Conservation (phyloP, 2,888 invertebrate species). For the Drosophila peninsularis region DNA sequence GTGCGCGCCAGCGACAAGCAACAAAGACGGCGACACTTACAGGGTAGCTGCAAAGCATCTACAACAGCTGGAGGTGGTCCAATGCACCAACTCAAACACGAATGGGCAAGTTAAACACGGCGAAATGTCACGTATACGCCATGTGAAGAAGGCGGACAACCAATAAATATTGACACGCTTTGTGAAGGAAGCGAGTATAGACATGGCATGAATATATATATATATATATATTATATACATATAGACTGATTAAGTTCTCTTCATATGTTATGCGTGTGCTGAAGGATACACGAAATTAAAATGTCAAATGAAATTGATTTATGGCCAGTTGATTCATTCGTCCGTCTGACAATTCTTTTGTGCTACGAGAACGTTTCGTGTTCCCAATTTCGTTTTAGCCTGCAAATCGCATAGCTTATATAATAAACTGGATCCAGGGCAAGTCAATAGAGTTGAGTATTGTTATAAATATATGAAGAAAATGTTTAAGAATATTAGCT, state of each 20-base stretch:
- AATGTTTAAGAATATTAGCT: too few species aligned
- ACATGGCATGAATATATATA: neutral
- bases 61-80: neutral
- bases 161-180: constrained; percentile 16
- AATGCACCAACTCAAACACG: constrained; percentile 16
- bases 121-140: constrained; percentile 57
- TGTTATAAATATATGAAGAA: neutral
- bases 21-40: neutral
- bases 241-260: neutral
- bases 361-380: constrained; percentile 21
- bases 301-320: constrained; percentile 72
- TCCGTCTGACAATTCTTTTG: constrained; percentile 49
- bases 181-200: constrained; percentile 1
- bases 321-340: constrained; percentile 53
- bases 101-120: constrained; percentile 44
- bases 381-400: constrained; percentile 19
- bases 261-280: neutral
- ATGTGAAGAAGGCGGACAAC: constrained; percentile 26
- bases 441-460: neutral
- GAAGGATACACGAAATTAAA: constrained; percentile 57
- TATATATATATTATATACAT: neutral
- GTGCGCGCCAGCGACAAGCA: constrained; percentile 14
- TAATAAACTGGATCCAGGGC: neutral
- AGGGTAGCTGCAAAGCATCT: constrained; percentile 12
- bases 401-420: constrained; percentile 5